Percentiles rank a stretch among this genome's conserved stretches.
Evolutionary conservation across 1,140 invertebrate species (phyloP).

Genomic region (Hypsibius dujardini): DNA sequence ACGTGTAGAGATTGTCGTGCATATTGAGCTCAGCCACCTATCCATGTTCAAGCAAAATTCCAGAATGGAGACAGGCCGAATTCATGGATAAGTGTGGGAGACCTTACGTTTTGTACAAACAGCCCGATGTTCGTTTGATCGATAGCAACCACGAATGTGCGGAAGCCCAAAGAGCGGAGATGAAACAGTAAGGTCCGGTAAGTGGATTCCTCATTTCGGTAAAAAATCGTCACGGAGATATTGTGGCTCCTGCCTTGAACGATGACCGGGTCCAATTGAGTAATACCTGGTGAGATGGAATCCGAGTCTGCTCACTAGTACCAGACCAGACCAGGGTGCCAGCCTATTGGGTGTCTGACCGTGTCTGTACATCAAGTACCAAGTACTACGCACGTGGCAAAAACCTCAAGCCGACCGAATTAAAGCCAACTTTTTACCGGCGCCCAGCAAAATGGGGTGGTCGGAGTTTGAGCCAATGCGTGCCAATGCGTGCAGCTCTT

Average conservation of each 20-base stretch:
- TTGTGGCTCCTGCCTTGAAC: background rate
- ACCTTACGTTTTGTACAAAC: conserved; percentile 1
- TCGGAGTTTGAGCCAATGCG: too few relatives aligned
- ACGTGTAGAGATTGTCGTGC: background rate
- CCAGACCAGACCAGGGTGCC: background rate
- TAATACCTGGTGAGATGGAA: background rate
- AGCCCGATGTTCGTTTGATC: background rate
- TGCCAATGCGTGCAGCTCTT: too few relatives aligned
- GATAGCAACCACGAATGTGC: background rate
- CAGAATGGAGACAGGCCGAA: background rate
- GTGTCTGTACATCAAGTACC: background rate
- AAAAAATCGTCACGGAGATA: background rate
- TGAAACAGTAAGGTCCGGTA: background rate
- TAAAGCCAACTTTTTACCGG: too few relatives aligned
- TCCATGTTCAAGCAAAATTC: background rate
- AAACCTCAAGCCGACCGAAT: too few relatives aligned
- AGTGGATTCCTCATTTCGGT: background rate
- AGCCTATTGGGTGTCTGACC: background rate
- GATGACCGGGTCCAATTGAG: conserved; percentile 3
- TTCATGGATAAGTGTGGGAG: background rate
- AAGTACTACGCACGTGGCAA: too few relatives aligned
- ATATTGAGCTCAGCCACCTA: conserved; percentile 1
- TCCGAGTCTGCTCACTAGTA: background rate
- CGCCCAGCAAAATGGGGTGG: too few relatives aligned
- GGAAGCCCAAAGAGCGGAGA: background rate